These are phyloP conservation scores for Eubasilissa regina DNA, from an alignment of 1,140 invertebrate genomes.

Conservation along the genomic window DNA sequence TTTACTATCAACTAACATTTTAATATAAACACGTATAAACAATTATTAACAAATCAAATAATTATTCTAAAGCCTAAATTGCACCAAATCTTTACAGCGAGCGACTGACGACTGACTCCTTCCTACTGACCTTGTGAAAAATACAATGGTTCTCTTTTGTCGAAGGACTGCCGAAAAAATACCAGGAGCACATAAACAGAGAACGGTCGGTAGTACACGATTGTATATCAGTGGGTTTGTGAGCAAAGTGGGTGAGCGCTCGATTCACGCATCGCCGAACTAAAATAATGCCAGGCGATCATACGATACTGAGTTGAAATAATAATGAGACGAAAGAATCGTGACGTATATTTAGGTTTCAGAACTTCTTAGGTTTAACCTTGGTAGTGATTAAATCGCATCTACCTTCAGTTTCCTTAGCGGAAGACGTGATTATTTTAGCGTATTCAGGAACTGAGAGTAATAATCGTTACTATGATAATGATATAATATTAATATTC, in stretches of 20 bases:
- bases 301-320: constrained; percentile 40
- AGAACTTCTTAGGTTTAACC: constrained; percentile 7
- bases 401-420: constrained; percentile 2
- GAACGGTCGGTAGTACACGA: not conserved
- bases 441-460: no score
- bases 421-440: constrained; percentile 14
- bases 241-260: constrained; percentile 52
- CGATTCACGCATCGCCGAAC: constrained; percentile 52
- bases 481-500: no score
- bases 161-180: constrained; percentile 41
- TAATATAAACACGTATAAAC: no score
- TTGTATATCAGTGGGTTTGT: constrained; percentile 38
- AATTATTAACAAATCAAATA: not conserved
- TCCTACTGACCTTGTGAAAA: constrained; percentile 18
- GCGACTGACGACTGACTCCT: constrained; percentile 23
- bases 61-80: not conserved
- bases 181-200: constrained; percentile 31
- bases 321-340: constrained; percentile 38
- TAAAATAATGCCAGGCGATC: constrained; percentile 53
- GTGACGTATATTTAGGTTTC: constrained; percentile 18
- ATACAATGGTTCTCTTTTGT: constrained; percentile 46
- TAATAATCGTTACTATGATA: no score
- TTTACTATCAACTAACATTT: no score
- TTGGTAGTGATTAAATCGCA: not conserved
- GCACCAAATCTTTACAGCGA: not conserved